phyloP scores from a whole-genome alignment of 2,888 invertebrate genomes.

The Leptinotarsa tumamoca region DNA sequence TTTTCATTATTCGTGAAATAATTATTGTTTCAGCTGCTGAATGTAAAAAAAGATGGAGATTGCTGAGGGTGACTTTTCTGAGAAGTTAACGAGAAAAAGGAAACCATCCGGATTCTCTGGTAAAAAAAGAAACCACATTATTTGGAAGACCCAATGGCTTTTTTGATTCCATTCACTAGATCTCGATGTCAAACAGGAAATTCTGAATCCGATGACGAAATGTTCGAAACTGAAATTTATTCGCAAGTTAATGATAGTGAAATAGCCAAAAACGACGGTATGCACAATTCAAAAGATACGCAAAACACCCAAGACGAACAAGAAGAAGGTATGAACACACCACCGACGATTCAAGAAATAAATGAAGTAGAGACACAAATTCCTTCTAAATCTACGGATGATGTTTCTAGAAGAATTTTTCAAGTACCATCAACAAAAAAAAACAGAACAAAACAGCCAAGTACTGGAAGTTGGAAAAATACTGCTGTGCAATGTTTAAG shows the following conservation, averaged over 20 bases:
- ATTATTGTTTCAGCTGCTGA: conserved; percentile 31
- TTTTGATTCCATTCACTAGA: conserved; percentile 31
- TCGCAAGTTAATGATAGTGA: conserved; percentile 27
- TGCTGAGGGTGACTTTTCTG: conserved; percentile 30
- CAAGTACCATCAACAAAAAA: conserved; percentile 25
- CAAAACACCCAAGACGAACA: conserved; percentile 23
- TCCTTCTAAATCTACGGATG: conserved; percentile 8
- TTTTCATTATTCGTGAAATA: conserved; percentile 12
- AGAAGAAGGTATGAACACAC: conserved; percentile 26
- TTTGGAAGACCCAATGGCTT: conserved; percentile 33
- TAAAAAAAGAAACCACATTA: conserved; percentile 30
- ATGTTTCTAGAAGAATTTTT: conserved; percentile 20
- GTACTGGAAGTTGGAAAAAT: conserved; percentile 31
- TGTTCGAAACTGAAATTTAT: conserved; percentile 18
- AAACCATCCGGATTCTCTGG: conserved; percentile 24
- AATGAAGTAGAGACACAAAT: conserved; percentile 24
- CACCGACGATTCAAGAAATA: conserved; percentile 22
- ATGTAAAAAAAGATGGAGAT: conserved; percentile 36
- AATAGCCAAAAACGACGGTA: conserved; percentile 17
- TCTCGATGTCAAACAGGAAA: conserved; percentile 33
- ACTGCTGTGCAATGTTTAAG: conserved; percentile 28
- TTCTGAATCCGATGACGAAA: conserved; percentile 31
- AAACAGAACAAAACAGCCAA: conserved; percentile 28
- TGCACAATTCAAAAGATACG: conserved; percentile 17
- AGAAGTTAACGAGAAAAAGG: conserved; percentile 31